Conservation (phyloP, 1,140 invertebrate species). For the Drosophila eugracilis region DNA sequence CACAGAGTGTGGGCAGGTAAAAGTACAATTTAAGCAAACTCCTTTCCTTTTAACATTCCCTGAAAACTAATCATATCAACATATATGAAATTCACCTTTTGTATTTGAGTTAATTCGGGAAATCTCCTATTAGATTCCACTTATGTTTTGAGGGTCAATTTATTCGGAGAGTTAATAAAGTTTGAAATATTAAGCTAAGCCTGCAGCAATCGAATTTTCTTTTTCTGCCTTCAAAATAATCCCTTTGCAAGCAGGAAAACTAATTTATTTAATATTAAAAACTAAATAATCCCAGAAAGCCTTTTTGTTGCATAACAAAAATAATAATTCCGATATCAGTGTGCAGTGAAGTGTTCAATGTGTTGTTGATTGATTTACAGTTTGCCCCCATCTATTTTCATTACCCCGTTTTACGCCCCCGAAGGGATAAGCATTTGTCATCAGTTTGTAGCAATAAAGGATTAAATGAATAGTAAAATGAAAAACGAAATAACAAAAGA, state of each 20-base stretch:
- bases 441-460: conserved; percentile 37
- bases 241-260: not conserved
- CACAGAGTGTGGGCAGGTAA: not conserved
- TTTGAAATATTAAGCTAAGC: conserved; percentile 9
- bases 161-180: conserved; percentile 1
- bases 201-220: not conserved
- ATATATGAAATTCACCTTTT: not conserved
- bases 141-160: conserved; percentile 7
- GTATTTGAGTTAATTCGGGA: not conserved
- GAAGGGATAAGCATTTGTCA: conserved; percentile 38
- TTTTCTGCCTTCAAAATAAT: not conserved
- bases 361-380: conserved; percentile 49
- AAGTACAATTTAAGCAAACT: not conserved
- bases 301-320: conserved; percentile 9
- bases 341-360: conserved; percentile 28
- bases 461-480: conserved; percentile 38
- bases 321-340: not conserved
- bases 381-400: conserved; percentile 28
- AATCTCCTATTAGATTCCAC: not conserved
- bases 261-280: conserved; percentile 35
- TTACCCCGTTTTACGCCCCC: conserved; percentile 19
- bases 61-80: not conserved
- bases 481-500: conserved; percentile 19
- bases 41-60: not conserved
- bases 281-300: conserved; percentile 19